phyloP scores from a whole-genome alignment of 2,797 vertebrate species.

The Gadopsis marmoratus region DNA sequence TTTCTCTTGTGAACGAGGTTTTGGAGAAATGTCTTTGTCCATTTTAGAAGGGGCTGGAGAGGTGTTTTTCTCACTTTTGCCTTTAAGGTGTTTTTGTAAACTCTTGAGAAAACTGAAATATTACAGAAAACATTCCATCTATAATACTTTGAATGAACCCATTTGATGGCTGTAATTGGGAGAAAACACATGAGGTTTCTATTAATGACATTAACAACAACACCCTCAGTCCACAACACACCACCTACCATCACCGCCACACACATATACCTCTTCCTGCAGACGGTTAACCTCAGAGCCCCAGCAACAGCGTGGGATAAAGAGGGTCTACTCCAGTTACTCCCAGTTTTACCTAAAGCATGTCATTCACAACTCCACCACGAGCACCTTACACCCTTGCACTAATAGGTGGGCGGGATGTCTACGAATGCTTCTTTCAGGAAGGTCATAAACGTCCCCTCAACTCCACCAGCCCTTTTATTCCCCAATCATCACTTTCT shows the following conservation, averaged over 20 bases:
- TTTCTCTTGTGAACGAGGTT: not conserved
- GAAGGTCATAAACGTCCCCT: constrained; percentile 70
- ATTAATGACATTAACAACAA: not conserved
- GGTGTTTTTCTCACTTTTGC: not conserved
- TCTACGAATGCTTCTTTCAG: constrained; percentile 68
- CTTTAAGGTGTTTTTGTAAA: not conserved
- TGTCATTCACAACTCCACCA: constrained; percentile 70
- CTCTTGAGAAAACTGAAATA: no score
- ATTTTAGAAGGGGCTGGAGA: not conserved
- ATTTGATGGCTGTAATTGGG: not conserved
- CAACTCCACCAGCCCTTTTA: constrained; percentile 66
- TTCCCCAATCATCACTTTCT: constrained; percentile 69
- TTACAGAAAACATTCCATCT: no score
- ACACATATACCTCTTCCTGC: constrained; percentile 26
- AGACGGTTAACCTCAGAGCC: constrained; percentile 63
- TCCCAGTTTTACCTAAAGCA: constrained; percentile 58
- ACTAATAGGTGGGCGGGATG: constrained; percentile 74
- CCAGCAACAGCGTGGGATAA: constrained; percentile 57
- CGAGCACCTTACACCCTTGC: constrained; percentile 70
- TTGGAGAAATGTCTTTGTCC: not conserved
- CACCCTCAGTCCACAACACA: constrained; percentile 9
- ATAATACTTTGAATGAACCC: constrained; percentile 1
- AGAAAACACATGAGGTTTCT: not conserved
- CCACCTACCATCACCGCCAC: constrained; percentile 25
- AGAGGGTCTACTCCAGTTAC: constrained; percentile 70